Conservation (phyloP, 2,888 invertebrate genomes). For the Andrena fulva region DNA sequence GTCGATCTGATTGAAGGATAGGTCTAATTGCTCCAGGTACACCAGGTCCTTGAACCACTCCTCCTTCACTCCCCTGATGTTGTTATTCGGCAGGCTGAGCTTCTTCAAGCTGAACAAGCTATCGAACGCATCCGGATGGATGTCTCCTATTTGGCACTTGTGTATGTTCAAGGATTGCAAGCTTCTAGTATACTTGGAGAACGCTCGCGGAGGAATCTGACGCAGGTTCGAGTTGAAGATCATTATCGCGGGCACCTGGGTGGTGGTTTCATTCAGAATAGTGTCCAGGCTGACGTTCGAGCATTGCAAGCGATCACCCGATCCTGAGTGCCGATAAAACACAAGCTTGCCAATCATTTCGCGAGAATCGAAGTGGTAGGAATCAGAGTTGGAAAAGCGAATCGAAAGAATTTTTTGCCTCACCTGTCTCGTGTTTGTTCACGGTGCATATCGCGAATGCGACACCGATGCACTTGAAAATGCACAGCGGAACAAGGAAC, state of each 20-base stretch:
- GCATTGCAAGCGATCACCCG: conserved; percentile 72
- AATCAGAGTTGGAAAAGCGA: neutral
- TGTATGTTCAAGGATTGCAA: conserved; percentile 73
- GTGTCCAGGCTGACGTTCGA: conserved; percentile 66
- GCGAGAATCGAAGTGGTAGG: neutral
- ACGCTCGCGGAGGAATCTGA: conserved; percentile 65
- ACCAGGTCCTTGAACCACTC: conserved; percentile 72
- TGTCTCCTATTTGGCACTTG: conserved; percentile 70
- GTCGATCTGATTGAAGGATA: conserved; percentile 76
- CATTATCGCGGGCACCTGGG: conserved; percentile 63
- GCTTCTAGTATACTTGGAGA: conserved; percentile 59
- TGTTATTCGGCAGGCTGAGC: conserved; percentile 75
- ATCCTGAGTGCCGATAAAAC: conserved; percentile 49
- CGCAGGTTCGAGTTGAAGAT: conserved; percentile 73
- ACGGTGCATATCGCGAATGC: conserved; percentile 66
- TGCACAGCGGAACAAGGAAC: conserved; percentile 57
- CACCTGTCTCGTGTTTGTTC: conserved; percentile 73
- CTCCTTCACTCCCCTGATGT: conserved; percentile 65
- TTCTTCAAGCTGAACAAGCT: conserved; percentile 68
- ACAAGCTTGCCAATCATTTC: neutral
- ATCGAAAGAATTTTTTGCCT: conserved; percentile 33
- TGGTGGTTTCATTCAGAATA: conserved; percentile 51
- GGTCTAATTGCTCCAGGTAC: conserved; percentile 76
- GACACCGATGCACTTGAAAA: conserved; percentile 47
- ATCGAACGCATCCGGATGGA: conserved; percentile 70